Evolutionary conservation across 2,797 vertebrate species (phyloP).

Genomic region (Rhinatrema bivittatum): DNA sequence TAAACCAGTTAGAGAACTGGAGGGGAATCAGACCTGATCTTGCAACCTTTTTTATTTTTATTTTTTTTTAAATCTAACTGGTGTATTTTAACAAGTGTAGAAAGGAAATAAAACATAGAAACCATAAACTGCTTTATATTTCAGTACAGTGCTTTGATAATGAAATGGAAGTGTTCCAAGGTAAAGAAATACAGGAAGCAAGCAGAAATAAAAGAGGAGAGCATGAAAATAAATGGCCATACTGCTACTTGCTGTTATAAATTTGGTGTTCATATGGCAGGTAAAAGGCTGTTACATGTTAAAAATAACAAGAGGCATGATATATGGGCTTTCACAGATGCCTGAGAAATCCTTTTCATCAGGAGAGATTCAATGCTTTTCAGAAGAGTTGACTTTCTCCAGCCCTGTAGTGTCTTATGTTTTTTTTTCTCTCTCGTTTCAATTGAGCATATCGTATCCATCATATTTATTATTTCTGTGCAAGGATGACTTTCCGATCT

Average conservation of each 20-base stretch:
- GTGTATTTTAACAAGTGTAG: constrained; percentile 48
- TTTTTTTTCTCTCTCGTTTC: too few species aligned
- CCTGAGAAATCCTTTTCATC: background rate
- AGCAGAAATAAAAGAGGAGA: constrained; percentile 14
- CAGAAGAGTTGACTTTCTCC: too few species aligned
- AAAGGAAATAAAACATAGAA: constrained; percentile 47
- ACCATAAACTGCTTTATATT: constrained; percentile 34
- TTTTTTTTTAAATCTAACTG: constrained; percentile 34
- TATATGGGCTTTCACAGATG: constrained; percentile 3
- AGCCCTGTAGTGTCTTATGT: too few species aligned
- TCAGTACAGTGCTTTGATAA: constrained; percentile 18
- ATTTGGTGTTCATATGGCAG: constrained; percentile 20
- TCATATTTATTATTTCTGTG: too few species aligned
- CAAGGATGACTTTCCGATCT: too few species aligned
- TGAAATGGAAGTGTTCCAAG: constrained; percentile 30
- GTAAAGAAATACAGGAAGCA: constrained; percentile 16
- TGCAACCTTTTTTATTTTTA: constrained; percentile 21
- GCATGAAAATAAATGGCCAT: constrained; percentile 10
- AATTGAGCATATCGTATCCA: too few species aligned
- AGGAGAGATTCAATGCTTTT: constrained; percentile 19
- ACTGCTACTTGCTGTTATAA: constrained; percentile 18
- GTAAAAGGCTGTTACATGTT: constrained; percentile 20
- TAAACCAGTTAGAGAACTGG: constrained; percentile 48
- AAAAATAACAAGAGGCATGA: constrained; percentile 20
- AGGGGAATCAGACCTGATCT: constrained; percentile 45